Evolutionary conservation across 2,888 invertebrate genomes (phyloP).

Genomic region (Frankliniella fusca): DNA sequence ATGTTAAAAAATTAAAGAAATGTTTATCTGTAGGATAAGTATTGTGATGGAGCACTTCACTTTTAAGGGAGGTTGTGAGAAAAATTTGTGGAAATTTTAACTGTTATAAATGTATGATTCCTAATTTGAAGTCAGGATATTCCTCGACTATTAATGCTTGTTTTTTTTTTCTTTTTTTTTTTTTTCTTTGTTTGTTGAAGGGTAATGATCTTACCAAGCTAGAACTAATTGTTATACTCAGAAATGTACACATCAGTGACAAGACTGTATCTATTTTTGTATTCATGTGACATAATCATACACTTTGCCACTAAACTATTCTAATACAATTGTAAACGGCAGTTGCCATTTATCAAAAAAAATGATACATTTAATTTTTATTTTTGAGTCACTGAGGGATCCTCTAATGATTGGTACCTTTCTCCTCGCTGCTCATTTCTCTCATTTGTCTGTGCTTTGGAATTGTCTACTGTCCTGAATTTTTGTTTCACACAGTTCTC

Average conservation of each 20-base stretch:
- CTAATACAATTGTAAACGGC: background rate
- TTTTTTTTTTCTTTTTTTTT: background rate
- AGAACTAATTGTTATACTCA: background rate
- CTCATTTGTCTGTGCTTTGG: too few relatives aligned
- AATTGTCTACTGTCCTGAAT: too few relatives aligned
- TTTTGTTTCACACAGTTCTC: background rate
- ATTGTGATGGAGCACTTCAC: background rate
- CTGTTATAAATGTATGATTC: background rate
- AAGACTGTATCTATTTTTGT: conserved; percentile 25
- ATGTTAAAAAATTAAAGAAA: background rate
- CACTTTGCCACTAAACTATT: background rate
- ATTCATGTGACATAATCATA: background rate
- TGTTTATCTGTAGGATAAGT: background rate
- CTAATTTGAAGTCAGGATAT: background rate
- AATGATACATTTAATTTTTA: too few relatives aligned
- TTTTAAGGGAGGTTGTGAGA: background rate
- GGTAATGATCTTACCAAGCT: background rate
- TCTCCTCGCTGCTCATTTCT: too few relatives aligned
- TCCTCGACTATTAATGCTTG: background rate
- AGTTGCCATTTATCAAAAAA: too few relatives aligned
- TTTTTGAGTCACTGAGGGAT: too few relatives aligned
- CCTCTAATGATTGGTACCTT: too few relatives aligned
- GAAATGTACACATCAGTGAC: background rate
- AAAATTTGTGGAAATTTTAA: background rate
- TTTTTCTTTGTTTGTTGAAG: background rate